These are phyloP conservation scores for Meleagris gallopavo DNA, from an alignment of 2,113 vertebrate species.

Conservation along the genomic window DNA sequence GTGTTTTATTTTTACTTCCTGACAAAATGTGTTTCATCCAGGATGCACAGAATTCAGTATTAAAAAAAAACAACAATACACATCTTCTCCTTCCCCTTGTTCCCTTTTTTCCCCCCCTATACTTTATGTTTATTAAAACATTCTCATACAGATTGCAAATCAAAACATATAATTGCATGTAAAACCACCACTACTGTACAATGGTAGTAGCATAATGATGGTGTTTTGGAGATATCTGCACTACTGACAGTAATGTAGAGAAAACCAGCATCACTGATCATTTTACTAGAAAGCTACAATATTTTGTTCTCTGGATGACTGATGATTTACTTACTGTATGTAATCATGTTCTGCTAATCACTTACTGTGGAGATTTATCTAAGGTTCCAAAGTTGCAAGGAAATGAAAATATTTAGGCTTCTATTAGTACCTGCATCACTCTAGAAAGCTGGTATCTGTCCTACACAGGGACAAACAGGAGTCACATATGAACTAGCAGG, in stretches of 20 bases:
- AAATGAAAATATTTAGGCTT: not conserved
- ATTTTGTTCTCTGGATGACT: not conserved
- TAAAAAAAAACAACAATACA: not conserved
- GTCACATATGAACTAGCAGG: not conserved
- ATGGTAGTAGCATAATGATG: not conserved
- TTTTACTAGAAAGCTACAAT: not conserved
- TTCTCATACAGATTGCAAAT: not conserved
- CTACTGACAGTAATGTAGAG: not conserved
- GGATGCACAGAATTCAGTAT: not conserved
- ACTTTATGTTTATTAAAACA: not conserved
- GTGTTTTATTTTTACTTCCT: not conserved
- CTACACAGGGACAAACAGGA: not conserved
- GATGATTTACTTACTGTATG: not conserved
- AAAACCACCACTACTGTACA: not conserved
- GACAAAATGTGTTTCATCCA: not conserved
- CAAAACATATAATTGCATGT: not conserved
- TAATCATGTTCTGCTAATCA: no score
- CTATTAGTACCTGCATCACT: fast-evolving
- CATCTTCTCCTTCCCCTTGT: fast-evolving
- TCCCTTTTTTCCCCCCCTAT: not conserved
- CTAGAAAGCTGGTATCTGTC: not conserved
- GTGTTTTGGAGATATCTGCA: not conserved
- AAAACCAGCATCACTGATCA: not conserved
- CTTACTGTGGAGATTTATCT: not conserved
- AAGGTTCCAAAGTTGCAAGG: not conserved